A percentile compares a stretch with the other conserved stretches of the same genome.
Evolutionary conservation across 2,888 invertebrate genomes (phyloP).

Genomic region (Platerodrilus igneus): DNA sequence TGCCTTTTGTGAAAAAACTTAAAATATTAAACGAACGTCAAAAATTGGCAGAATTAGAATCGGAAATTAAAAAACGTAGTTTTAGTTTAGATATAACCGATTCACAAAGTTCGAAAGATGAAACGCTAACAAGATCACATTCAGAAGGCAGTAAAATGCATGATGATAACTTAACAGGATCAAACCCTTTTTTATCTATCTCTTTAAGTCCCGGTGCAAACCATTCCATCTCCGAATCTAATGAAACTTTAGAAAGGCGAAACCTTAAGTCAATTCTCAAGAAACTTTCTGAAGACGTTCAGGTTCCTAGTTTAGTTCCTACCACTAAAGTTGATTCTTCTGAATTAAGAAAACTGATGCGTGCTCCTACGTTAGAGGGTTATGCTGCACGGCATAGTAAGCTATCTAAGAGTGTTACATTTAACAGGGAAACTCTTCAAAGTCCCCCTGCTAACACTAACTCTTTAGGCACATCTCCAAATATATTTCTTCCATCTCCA

Average conservation of each 20-base stretch:
- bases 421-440: constrained; percentile 77
- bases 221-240: constrained; percentile 61
- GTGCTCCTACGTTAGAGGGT: constrained; percentile 82
- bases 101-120: constrained; percentile 50
- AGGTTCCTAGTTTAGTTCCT: constrained; percentile 34
- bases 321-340: constrained; percentile 47
- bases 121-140: constrained; percentile 66
- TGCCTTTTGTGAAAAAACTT: constrained; percentile 83
- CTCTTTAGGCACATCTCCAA: constrained; percentile 29
- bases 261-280: constrained; percentile 82
- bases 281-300: constrained; percentile 67
- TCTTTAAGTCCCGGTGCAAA: constrained; percentile 38
- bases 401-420: constrained; percentile 83
- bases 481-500: constrained; percentile 38
- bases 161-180: constrained; percentile 36
- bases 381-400: constrained; percentile 85
- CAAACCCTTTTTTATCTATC: constrained; percentile 23
- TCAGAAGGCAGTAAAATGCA: constrained; percentile 79
- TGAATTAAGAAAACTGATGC: constrained; percentile 65
- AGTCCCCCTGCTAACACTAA: constrained; percentile 62
- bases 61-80: constrained; percentile 69
- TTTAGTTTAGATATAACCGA: constrained; percentile 73
- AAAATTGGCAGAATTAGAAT: constrained; percentile 77
- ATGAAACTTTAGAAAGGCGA: constrained; percentile 77
- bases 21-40: constrained; percentile 86